A percentile compares a stretch with the other conserved stretches of the same genome.
These are phyloP conservation scores for Lycaon pictus DNA, from an alignment of 2,113 vertebrate genomes.

Conservation along the genomic window DNA sequence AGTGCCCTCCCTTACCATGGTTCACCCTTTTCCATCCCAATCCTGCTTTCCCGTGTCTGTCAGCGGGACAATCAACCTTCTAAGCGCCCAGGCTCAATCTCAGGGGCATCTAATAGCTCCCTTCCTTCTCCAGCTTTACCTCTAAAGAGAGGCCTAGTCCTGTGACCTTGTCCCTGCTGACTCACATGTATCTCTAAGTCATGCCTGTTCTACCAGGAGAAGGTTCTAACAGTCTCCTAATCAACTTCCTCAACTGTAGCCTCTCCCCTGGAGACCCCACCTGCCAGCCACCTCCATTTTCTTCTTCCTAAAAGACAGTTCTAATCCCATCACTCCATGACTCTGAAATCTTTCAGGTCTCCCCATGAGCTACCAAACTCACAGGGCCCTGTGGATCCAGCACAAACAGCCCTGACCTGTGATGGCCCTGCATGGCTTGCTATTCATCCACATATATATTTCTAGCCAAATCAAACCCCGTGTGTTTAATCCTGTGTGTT, in stretches of 20 bases:
- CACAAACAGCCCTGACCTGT: background rate
- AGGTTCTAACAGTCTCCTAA: background rate
- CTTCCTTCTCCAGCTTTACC: background rate
- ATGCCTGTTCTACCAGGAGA: background rate
- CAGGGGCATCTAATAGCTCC: background rate
- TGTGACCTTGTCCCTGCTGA: background rate
- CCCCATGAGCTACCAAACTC: background rate
- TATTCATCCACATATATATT: background rate
- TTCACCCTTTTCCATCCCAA: background rate
- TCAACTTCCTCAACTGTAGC: background rate
- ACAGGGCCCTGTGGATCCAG: background rate
- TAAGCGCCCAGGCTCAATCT: background rate
- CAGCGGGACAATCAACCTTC: background rate
- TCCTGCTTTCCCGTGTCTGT: background rate
- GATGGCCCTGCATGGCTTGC: background rate
- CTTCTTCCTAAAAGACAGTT: background rate
- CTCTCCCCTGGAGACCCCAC: background rate
- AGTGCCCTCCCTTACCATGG: background rate
- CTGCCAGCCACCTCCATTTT: background rate
- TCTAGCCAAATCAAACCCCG: background rate
- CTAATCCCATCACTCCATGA: background rate
- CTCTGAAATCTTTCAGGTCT: conserved; percentile 9
- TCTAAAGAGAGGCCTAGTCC: background rate
- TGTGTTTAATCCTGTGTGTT: background rate
- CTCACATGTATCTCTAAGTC: background rate